A percentile compares a stretch with the other conserved stretches of the same genome.
Conservation (phyloP, 2,888 invertebrate species). For the Smittia aterrima region DNA sequence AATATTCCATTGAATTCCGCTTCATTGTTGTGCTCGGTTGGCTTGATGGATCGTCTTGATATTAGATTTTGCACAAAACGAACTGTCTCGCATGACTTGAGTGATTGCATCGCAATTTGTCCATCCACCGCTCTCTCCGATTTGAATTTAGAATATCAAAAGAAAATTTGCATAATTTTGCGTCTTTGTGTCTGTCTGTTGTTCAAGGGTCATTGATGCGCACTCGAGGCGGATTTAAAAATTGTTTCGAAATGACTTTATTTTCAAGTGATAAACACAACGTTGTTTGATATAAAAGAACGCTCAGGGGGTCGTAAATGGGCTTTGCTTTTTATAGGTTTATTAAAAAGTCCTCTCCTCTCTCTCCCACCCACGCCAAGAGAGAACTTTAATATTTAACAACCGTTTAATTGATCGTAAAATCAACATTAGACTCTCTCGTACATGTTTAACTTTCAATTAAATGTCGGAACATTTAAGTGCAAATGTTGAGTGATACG, state of each 20-base stretch:
- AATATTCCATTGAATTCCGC: not conserved
- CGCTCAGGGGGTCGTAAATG: not conserved
- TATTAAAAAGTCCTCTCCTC: not conserved
- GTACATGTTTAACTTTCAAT: constrained; percentile 5
- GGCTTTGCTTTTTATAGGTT: not conserved
- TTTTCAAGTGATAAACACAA: no score
- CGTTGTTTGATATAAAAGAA: not conserved
- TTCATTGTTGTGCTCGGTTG: constrained; percentile 13
- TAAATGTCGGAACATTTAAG: not conserved
- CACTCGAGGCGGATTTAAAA: no score
- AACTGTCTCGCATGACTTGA: constrained; percentile 11
- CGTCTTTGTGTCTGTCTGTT: no score
- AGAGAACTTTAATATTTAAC: not conserved
- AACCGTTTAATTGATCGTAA: constrained; percentile 1
- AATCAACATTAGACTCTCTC: constrained; percentile 1
- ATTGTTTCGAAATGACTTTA: no score
- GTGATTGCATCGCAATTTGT: constrained; percentile 18
- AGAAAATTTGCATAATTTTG: not conserved
- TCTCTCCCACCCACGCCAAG: not conserved
- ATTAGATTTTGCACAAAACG: not conserved
- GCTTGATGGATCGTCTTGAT: constrained; percentile 12
- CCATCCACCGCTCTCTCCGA: not conserved
- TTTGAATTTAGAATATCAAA: not conserved
- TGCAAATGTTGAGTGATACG: not conserved
- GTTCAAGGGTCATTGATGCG: not conserved